Conservation (phyloP, 2,888 invertebrate genomes). For the Celastrina argiolus region DNA sequence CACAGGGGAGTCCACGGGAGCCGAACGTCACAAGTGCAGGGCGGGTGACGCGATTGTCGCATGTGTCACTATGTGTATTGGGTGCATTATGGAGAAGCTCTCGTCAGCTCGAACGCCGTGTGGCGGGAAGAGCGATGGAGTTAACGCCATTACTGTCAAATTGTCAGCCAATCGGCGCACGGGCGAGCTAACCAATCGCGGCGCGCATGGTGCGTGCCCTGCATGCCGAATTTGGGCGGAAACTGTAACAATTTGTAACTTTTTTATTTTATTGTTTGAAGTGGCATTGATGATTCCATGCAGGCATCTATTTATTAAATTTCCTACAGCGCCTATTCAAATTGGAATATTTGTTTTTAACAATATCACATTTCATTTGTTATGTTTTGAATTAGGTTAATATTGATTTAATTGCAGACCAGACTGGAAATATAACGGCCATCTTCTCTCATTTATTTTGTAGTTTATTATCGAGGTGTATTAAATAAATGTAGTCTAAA, state of each 20-base stretch:
- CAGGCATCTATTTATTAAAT: constrained; percentile 16
- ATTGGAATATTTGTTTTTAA: background rate
- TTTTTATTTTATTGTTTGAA: constrained; percentile 46
- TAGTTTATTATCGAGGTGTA: too few species aligned
- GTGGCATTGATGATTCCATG: constrained; percentile 24
- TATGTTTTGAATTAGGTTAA: constrained; percentile 24
- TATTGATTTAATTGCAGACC: background rate
- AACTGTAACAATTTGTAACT: constrained; percentile 66
- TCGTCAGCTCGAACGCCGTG: constrained; percentile 35
- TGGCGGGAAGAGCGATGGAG: constrained; percentile 39
- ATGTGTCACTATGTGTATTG: background rate
- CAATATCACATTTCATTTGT: constrained; percentile 17
- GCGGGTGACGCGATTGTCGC: constrained; percentile 24
- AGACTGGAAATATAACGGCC: too few species aligned
- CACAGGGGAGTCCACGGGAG: constrained; percentile 51
- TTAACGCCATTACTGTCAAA: constrained; percentile 78
- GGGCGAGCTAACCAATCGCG: constrained; percentile 61
- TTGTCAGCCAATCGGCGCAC: constrained; percentile 67
- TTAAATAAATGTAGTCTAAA: too few species aligned
- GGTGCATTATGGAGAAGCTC: constrained; percentile 29
- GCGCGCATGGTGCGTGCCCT: constrained; percentile 54
- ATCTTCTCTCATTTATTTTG: too few species aligned
- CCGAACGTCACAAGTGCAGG: constrained; percentile 22
- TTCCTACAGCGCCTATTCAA: constrained; percentile 7
- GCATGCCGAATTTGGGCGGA: constrained; percentile 71